Evolutionary conservation across 1,140 invertebrate species (phyloP).

Genomic region (Colletes latitarsis): DNA sequence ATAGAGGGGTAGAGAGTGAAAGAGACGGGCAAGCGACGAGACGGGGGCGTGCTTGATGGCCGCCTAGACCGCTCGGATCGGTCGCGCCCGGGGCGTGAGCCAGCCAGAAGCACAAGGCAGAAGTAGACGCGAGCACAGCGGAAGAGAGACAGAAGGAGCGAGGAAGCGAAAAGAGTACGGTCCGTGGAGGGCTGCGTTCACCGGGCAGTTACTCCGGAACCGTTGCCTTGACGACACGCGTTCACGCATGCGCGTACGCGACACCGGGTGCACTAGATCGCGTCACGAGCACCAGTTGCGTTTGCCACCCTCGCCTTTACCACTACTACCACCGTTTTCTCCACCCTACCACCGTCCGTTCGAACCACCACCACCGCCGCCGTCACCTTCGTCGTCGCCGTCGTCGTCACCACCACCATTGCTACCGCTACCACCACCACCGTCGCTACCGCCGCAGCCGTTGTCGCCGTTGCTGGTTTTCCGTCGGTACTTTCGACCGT

Average conservation of each 20-base stretch:
- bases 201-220: conserved; percentile 80
- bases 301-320: conserved; percentile 51
- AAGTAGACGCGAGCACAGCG: conserved; percentile 38
- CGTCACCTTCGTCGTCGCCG: neutral
- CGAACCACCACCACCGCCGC: conserved; percentile 15
- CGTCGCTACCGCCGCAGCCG: neutral
- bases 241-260: conserved; percentile 75
- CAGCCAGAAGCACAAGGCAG: conserved; percentile 50
- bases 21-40: conserved; percentile 45
- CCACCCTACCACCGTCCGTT: conserved; percentile 2
- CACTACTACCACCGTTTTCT: conserved; percentile 33
- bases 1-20: conserved; percentile 27
- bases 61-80: conserved; percentile 75
- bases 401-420: conserved; percentile 4
- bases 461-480: neutral
- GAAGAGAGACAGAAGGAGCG: conserved; percentile 42
- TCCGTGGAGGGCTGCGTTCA: conserved; percentile 70
- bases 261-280: conserved; percentile 59
- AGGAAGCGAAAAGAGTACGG: conserved; percentile 44
- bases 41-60: conserved; percentile 70
- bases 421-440: conserved; percentile 15
- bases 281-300: conserved; percentile 63
- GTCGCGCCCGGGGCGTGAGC: conserved; percentile 78
- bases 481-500: conserved; percentile 13
- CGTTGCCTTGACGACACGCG: conserved; percentile 80